A percentile compares a stretch with the other conserved stretches of the same genome.
Conservation (phyloP, 2,113 vertebrate species). For the Myotis lucifugus region DNA sequence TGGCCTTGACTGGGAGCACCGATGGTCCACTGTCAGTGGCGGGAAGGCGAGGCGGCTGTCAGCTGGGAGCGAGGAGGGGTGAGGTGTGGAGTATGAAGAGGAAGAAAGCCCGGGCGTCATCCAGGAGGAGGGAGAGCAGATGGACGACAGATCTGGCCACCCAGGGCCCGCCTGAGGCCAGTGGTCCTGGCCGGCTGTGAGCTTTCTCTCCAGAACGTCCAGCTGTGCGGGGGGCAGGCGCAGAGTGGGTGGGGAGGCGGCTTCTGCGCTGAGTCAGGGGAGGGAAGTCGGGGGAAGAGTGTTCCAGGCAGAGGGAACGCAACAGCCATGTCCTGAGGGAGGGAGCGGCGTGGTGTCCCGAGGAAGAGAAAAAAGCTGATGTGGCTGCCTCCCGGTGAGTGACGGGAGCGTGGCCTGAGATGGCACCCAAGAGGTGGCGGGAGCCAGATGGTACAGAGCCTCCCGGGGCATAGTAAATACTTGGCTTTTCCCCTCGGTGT, state of each 20-base stretch:
- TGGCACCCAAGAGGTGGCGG: neutral
- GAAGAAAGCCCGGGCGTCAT: neutral
- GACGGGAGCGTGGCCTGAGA: neutral
- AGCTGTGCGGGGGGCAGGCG: neutral
- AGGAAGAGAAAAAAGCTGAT: neutral
- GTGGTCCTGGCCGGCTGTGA: rapidly evolving
- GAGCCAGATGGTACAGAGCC: neutral
- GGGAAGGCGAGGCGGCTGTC: neutral
- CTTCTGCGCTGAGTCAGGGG: neutral
- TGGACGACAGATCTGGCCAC: rapidly evolving
- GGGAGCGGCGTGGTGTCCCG: neutral
- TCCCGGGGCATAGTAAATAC: neutral
- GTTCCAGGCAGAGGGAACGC: neutral
- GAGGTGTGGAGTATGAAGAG: neutral
- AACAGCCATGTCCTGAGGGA: rapidly evolving
- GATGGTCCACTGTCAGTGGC: neutral
- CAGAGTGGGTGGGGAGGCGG: neutral
- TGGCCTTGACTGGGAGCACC: neutral
- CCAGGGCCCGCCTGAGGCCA: rapidly evolving
- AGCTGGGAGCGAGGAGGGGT: neutral
- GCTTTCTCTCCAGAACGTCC: neutral
- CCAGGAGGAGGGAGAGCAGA: neutral
- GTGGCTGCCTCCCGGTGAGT: neutral
- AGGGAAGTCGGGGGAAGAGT: neutral
- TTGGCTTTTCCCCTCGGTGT: neutral